Conservation (phyloP, 1,140 invertebrate genomes). For the Hyles euphorbiae region DNA sequence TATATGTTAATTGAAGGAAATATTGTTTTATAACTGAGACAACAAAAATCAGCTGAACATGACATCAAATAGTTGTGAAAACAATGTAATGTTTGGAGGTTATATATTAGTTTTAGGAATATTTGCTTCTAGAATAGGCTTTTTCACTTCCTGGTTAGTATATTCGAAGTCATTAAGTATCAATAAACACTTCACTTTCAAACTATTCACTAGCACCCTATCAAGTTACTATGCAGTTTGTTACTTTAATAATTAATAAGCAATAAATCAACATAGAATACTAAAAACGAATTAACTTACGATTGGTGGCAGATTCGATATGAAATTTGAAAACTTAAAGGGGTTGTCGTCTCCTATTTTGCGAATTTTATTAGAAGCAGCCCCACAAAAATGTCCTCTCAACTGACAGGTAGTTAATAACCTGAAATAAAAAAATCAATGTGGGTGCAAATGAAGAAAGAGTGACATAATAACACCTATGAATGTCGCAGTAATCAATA, state of each 20-base stretch:
- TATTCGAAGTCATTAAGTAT: no score
- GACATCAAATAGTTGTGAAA: constrained; percentile 10
- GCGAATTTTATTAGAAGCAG: constrained; percentile 63
- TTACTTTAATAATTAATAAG: no score
- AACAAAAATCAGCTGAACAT: constrained; percentile 12
- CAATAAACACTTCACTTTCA: no score
- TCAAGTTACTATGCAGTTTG: no score
- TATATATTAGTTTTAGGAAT: no score
- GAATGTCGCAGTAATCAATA: constrained; percentile 6
- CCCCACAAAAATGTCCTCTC: constrained; percentile 68
- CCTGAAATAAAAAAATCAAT: constrained; percentile 74
- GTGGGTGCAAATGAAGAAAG: constrained; percentile 26
- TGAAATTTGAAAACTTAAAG: constrained; percentile 74
- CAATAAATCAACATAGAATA: neutral
- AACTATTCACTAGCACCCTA: no score
- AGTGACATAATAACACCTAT: no score
- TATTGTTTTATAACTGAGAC: neutral
- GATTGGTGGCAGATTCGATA: constrained; percentile 74
- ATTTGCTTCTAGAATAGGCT: no score
- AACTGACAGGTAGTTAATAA: constrained; percentile 71
- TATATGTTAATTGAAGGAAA: neutral
- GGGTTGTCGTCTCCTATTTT: constrained; percentile 76
- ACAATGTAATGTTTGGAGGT: no score
- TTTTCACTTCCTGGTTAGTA: no score
- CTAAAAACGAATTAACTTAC: constrained; percentile 44